Conservation (phyloP, 2,888 invertebrate species). For the Macrophya alboannulata region DNA sequence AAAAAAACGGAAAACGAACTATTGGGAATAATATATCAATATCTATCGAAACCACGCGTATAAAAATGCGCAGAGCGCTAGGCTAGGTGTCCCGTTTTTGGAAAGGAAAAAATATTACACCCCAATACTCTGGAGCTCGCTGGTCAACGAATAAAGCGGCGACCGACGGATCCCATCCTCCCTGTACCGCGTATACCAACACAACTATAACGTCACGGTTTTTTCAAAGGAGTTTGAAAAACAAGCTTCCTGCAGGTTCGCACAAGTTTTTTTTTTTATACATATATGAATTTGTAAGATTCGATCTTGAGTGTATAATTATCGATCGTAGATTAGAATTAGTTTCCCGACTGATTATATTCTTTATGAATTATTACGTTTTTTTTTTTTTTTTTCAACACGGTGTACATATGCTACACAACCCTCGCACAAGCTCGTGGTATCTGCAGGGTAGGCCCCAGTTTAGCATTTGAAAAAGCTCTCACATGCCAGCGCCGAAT, state of each 20-base stretch:
- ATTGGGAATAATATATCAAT: constrained; percentile 80
- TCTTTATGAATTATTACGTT: neutral
- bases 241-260: neutral
- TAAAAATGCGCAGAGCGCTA: constrained; percentile 74
- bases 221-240: neutral
- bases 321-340: neutral
- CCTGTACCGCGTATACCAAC: neutral
- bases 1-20: constrained; percentile 72
- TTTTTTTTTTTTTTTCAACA: neutral
- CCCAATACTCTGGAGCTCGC: neutral
- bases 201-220: neutral
- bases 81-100: constrained; percentile 61
- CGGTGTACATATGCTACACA: neutral
- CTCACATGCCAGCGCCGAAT: constrained; percentile 65
- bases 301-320: neutral
- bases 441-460: constrained; percentile 4
- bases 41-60: constrained; percentile 80
- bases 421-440: neutral
- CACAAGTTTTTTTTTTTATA: too few relatives aligned
- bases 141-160: constrained; percentile 27
- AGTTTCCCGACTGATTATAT: neutral
- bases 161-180: neutral
- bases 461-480: constrained; percentile 74
- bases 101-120: constrained; percentile 61
- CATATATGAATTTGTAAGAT: too few relatives aligned